Conservation (phyloP, 2,888 invertebrate species). For the Dermolepida albohirtum region DNA sequence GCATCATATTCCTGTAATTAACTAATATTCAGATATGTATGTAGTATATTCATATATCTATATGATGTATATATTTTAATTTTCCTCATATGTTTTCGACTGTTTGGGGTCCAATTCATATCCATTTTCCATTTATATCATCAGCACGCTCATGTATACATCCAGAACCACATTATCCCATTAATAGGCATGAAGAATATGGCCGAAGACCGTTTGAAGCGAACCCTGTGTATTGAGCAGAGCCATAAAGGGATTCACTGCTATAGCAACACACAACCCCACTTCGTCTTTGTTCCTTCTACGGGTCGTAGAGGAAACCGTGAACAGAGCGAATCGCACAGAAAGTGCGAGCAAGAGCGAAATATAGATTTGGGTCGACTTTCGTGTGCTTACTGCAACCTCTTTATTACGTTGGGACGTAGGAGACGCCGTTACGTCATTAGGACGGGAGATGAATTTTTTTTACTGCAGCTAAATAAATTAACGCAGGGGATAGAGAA, state of each 20-base stretch:
- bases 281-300: constrained; percentile 41
- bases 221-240: constrained; percentile 22
- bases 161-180: constrained; percentile 1
- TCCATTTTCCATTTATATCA: neutral
- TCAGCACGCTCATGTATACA: neutral
- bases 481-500: constrained; percentile 21
- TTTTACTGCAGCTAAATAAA: constrained; percentile 39
- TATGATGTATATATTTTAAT: neutral
- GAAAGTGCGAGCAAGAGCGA: constrained; percentile 22
- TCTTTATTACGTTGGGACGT: constrained; percentile 44
- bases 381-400: constrained; percentile 36
- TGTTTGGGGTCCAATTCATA: constrained; percentile 10
- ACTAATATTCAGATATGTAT: too few species aligned
- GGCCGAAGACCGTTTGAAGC: constrained; percentile 6
- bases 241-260: constrained; percentile 30
- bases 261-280: constrained; percentile 42
- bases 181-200: constrained; percentile 15
- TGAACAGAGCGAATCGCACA: constrained; percentile 36
- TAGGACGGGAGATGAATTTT: constrained; percentile 32
- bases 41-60: too few species aligned
- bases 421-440: constrained; percentile 47
- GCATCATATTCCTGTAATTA: too few species aligned
- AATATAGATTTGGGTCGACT: constrained; percentile 18
- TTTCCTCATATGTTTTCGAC: neutral
- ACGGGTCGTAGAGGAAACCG: constrained; percentile 41